Evolutionary conservation across 2,113 vertebrate genomes (phyloP).

Genomic region (Nansenia antarctica): DNA sequence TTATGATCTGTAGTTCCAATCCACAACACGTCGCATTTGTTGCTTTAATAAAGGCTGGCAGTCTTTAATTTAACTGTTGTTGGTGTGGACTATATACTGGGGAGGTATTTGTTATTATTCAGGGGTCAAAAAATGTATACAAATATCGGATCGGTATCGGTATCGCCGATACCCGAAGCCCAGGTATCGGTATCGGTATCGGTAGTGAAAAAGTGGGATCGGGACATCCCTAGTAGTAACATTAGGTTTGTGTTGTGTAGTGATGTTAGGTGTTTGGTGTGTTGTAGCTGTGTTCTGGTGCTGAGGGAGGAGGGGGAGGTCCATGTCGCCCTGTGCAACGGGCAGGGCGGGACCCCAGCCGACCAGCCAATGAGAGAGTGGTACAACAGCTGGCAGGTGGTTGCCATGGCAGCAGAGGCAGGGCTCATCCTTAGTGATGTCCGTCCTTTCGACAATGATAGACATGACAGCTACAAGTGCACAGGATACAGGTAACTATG

Average conservation of each 20-base stretch:
- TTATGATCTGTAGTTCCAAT: too few relatives aligned
- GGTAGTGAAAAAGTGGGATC: too few relatives aligned
- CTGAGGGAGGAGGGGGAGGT: conserved; percentile 84
- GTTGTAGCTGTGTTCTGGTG: conserved; percentile 81
- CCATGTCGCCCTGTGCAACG: conserved; percentile 87
- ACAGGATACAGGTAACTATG: conserved; percentile 96
- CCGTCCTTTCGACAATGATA: conserved; percentile 76
- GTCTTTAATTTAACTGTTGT: too few relatives aligned
- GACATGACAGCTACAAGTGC: conserved; percentile 81
- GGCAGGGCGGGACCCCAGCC: conserved; percentile 91
- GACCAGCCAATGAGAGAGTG: conserved; percentile 88
- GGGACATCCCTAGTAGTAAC: too few relatives aligned
- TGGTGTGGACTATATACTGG: too few relatives aligned
- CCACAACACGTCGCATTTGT: too few relatives aligned
- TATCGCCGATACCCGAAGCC: too few relatives aligned
- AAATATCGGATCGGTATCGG: too few relatives aligned
- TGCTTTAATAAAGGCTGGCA: too few relatives aligned
- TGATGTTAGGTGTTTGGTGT: not conserved
- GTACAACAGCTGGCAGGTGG: conserved; percentile 98
- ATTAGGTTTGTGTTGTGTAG: not conserved
- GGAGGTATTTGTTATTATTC: too few relatives aligned
- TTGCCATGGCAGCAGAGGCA: conserved; percentile 87
- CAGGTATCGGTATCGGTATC: too few relatives aligned
- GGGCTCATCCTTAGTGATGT: conserved; percentile 83
- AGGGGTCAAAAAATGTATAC: too few relatives aligned